A percentile compares a stretch with the other conserved stretches of the same genome.
Evolutionary conservation across 2,797 vertebrate genomes (phyloP).

Genomic region (Sandelia bainsii): DNA sequence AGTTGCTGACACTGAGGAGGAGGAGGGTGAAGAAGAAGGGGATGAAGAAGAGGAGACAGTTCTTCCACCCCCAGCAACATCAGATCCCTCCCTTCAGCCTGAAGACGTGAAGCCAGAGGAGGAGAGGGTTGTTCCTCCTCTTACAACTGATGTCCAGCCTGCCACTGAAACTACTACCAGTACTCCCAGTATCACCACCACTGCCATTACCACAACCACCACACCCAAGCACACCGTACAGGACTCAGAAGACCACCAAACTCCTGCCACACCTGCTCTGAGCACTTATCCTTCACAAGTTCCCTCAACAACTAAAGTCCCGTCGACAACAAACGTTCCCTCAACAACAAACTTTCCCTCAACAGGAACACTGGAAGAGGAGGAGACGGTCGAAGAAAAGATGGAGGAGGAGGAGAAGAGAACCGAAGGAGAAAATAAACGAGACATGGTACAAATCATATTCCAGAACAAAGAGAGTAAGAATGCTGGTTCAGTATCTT

Average conservation of each 20-base stretch:
- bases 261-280: neutral
- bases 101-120: neutral
- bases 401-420: neutral
- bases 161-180: too few relatives aligned
- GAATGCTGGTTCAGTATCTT: neutral
- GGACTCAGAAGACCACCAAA: neutral
- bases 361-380: neutral
- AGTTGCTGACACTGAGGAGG: conserved; percentile 5
- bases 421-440: neutral
- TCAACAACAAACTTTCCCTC: neutral
- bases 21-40: neutral
- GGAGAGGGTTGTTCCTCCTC: neutral
- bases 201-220: neutral
- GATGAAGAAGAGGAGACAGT: neutral
- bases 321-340: neutral
- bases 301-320: neutral
- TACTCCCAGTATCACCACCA: neutral
- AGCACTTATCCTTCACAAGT: neutral
- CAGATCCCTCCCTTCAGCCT: neutral
- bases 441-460: neutral
- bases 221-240: accelerated
- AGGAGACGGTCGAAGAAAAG: neutral
- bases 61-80: neutral
- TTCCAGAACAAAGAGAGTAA: accelerated
- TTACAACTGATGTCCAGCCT: neutral